Percentiles rank a stretch among this genome's conserved stretches.
Evolutionary conservation across 2,113 vertebrate species (phyloP).

Genomic region (Zosterops lateralis): DNA sequence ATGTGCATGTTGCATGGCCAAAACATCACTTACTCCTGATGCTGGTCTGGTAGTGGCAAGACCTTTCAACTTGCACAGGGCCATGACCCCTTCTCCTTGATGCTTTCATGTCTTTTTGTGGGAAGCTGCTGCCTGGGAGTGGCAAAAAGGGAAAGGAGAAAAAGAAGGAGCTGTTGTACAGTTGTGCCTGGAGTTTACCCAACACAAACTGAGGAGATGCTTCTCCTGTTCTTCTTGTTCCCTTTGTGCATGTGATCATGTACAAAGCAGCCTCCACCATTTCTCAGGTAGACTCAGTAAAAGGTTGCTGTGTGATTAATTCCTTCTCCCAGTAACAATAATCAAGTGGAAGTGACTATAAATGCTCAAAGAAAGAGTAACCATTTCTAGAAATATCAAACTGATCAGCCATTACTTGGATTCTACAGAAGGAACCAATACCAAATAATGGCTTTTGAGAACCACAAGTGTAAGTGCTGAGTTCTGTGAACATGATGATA

Average conservation of each 20-base stretch:
- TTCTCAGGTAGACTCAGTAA: background rate
- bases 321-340: background rate
- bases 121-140: background rate
- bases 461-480: background rate
- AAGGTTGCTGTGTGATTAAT: background rate
- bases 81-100: background rate
- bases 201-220: background rate
- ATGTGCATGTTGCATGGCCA: background rate
- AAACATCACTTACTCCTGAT: background rate
- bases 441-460: background rate
- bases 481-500: background rate
- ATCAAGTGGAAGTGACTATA: background rate
- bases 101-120: background rate
- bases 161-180: background rate
- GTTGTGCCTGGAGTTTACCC: background rate
- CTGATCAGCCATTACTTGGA: background rate
- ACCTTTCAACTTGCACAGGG: background rate
- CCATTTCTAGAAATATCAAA: background rate
- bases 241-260: background rate
- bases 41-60: background rate
- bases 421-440: background rate
- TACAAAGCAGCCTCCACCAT: background rate
- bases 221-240: background rate
- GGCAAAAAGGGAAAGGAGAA: background rate
- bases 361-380: background rate